Evolutionary conservation across 1,140 invertebrate species (phyloP), one percentile per base, ranked within the genome.

Genomic region (Drosophila mayri): DNA sequence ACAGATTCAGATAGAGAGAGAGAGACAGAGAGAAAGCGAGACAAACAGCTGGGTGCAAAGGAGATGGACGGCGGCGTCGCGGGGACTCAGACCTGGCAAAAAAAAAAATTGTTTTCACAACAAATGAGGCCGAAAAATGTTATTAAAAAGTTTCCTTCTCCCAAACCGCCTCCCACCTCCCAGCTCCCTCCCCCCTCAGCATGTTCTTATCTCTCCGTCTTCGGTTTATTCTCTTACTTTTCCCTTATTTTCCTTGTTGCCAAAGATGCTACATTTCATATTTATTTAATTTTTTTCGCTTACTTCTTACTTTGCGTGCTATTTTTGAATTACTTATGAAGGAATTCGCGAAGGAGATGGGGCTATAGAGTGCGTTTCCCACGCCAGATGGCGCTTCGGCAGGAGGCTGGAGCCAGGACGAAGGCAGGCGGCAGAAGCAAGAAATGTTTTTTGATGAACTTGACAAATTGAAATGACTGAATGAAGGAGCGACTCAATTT

Each of bases 91-190:
- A 76, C 84, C 76, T 74, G 66, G 72, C 61, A 55, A 50, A 88
- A 88, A 88, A 87, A 50, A 88, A 88, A 88, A 88, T 88, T 88
- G 84, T 88, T 88, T 88, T 90, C 85, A 84, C 84, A 88, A 88
- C 84, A 88, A 88, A 88, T 88, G 84, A 88, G 84, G 84, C 84
- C 85, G 84, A 88, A 88, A 88, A 88, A 88, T 88, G 84, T 88
- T 88, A 88, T 88, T 88, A 88, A 88, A 88, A 88, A 88, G 84
- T 88, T 88, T 90, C 79, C 85, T 82, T 87, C 81, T 78, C 79
- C 52, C 52, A 55, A 37, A 20, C 30, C 14, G 18, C 81, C 59
- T 9, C 25, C 32, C 73, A 9, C 8, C 28, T 30, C 28, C 8
- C 12, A 4, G 1, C 12, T 25, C 35, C 3, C 43, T 7, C n/a